Conservation (phyloP, 2,797 vertebrate genomes). For the Cynopterus sphinx region DNA sequence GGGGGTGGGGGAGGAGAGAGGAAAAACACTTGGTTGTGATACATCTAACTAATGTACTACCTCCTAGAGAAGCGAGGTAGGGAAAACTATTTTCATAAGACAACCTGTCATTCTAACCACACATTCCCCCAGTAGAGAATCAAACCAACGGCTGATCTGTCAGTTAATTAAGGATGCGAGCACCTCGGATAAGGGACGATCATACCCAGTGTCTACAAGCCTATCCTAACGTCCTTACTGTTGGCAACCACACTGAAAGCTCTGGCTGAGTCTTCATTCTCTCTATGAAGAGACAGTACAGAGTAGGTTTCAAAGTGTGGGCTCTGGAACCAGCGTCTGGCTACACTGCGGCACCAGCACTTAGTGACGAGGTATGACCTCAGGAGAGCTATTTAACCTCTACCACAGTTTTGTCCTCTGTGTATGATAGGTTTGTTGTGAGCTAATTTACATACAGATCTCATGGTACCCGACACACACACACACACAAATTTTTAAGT, state of each 20-base stretch:
- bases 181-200: background rate
- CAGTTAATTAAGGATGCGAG: background rate
- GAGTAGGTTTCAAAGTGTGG: background rate
- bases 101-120: background rate
- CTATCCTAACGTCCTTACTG: too few species aligned
- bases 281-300: background rate
- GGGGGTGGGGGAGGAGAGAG: too few species aligned
- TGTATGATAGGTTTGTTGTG: background rate
- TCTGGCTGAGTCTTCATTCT: background rate
- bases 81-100: background rate
- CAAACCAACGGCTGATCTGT: background rate
- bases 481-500: background rate
- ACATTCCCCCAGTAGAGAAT: background rate
- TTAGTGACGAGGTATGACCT: background rate
- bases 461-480: background rate
- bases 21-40: background rate
- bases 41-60: background rate
- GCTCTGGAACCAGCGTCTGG: background rate
- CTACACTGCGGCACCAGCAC: rapidly evolving
- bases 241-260: background rate
- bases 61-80: background rate
- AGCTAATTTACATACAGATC: background rate
- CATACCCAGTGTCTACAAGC: background rate
- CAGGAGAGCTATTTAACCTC: background rate
- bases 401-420: background rate